Conservation (phyloP, 2,888 invertebrate genomes). For the Cryptops parisi region DNA sequence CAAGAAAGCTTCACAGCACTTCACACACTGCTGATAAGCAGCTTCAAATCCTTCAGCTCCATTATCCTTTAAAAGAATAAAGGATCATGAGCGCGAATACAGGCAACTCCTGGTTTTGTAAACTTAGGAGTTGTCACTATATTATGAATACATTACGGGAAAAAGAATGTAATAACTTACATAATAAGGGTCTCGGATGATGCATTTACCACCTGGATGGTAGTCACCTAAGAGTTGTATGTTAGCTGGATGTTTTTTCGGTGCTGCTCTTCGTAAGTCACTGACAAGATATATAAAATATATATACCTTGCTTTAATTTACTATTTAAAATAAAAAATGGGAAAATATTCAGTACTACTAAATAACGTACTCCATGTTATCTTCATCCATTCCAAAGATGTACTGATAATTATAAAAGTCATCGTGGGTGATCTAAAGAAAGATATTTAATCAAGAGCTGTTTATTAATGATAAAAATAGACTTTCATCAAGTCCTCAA, state of each 20-base stretch:
- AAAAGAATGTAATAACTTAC: conserved; percentile 39
- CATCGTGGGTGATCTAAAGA: conserved; percentile 51
- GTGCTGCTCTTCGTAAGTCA: conserved; percentile 44
- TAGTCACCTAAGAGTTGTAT: conserved; percentile 70
- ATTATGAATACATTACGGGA: not conserved
- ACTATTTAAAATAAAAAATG: too few species aligned
- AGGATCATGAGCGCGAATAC: conserved; percentile 10
- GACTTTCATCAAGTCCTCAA: too few species aligned
- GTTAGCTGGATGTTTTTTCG: conserved; percentile 50
- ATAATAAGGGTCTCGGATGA: conserved; percentile 85
- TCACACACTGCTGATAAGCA: conserved; percentile 55
- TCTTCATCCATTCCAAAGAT: conserved; percentile 92
- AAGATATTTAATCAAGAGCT: too few species aligned
- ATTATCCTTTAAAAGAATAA: conserved; percentile 40
- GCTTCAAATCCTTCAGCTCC: conserved; percentile 55
- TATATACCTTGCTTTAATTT: too few species aligned
- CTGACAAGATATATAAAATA: conserved; percentile 14
- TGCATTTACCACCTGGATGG: conserved; percentile 61
- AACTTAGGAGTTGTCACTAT: too few species aligned
- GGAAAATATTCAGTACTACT: too few species aligned
- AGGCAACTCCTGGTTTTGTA: not conserved
- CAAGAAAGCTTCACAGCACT: conserved; percentile 51
- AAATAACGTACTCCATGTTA: conserved; percentile 46
- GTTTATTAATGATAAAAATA: too few species aligned
- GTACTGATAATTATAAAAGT: conserved; percentile 66